phyloP scores from a whole-genome alignment of 2,797 vertebrate species.

The Coilia nasus region DNA sequence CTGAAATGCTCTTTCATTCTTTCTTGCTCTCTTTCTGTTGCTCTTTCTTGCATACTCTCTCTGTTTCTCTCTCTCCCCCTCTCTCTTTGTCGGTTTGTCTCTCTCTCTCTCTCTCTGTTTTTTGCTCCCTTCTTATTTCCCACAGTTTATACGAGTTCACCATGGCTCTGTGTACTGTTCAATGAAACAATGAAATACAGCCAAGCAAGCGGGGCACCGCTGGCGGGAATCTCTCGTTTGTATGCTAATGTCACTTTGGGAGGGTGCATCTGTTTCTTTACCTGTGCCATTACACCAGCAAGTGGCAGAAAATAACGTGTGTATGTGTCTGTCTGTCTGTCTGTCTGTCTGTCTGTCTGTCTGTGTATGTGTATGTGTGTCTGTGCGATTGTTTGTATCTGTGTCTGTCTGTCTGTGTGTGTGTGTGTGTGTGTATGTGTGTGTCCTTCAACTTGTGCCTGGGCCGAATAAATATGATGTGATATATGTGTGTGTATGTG shows the following conservation, averaged over 20 bases:
- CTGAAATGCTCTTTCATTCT: background rate
- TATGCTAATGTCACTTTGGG: background rate
- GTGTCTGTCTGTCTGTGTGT: too few relatives aligned
- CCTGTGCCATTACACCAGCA: background rate
- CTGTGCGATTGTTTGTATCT: too few relatives aligned
- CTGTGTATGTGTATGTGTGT: too few relatives aligned
- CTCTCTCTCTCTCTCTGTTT: background rate
- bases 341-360: too few relatives aligned
- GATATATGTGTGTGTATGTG: background rate
- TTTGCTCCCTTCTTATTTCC: background rate
- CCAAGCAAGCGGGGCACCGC: background rate
- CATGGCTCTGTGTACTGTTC: background rate
- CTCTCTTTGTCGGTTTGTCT: too few relatives aligned
- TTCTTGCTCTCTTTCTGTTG: background rate
- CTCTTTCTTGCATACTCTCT: too few relatives aligned
- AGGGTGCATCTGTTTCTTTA: background rate
- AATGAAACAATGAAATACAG: too few relatives aligned
- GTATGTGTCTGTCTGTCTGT: background rate
- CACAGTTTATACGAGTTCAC: background rate
- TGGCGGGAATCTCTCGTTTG: background rate
- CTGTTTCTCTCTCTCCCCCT: background rate
- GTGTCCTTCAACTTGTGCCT: background rate
- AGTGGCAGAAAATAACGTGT: background rate
- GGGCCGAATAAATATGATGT: background rate
- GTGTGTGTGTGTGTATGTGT: too few relatives aligned